A percentile compares a stretch with the other conserved stretches of the same genome.
Conservation (phyloP, 2,888 invertebrate species). For the Drosophila robusta region DNA sequence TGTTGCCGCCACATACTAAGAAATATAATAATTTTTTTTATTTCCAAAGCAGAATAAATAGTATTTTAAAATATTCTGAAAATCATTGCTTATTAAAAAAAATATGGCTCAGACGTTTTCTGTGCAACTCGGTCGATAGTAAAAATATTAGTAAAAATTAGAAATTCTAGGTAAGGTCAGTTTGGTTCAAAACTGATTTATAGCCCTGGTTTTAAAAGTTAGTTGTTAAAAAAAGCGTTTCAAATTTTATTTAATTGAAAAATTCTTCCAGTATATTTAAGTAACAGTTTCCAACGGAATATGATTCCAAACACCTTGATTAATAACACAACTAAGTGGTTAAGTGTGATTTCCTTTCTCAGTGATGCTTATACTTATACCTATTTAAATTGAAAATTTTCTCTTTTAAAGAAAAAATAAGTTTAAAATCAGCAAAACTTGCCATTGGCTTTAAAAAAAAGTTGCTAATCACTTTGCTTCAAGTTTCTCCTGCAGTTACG, state of each 20-base stretch:
- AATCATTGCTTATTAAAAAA: background rate
- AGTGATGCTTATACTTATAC: background rate
- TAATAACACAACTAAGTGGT: background rate
- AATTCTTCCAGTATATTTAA: too few relatives aligned
- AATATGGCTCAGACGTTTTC: background rate
- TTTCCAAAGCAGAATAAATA: too few relatives aligned
- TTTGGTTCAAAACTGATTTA: background rate
- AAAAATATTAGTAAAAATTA: background rate
- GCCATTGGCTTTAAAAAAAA: background rate
- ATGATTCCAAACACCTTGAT: background rate
- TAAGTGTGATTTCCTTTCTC: background rate
- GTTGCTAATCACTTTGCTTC: background rate
- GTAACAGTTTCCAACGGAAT: too few relatives aligned
- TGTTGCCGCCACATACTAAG: too few relatives aligned
- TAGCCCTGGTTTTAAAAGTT: background rate
- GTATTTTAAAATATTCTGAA: background rate
- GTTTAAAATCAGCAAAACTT: too few relatives aligned
- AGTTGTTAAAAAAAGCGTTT: too few relatives aligned
- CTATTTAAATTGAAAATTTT: background rate
- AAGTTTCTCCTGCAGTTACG: conserved; percentile 28
- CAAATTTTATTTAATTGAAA: too few relatives aligned
- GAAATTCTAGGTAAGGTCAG: too few relatives aligned
- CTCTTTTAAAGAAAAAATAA: background rate
- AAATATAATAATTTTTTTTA: too few relatives aligned
- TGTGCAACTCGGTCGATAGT: background rate